A percentile compares a stretch with the other conserved stretches of the same genome.
Evolutionary conservation across 1,140 invertebrate species (phyloP).

Genomic region (Chrysoperla carnea): DNA sequence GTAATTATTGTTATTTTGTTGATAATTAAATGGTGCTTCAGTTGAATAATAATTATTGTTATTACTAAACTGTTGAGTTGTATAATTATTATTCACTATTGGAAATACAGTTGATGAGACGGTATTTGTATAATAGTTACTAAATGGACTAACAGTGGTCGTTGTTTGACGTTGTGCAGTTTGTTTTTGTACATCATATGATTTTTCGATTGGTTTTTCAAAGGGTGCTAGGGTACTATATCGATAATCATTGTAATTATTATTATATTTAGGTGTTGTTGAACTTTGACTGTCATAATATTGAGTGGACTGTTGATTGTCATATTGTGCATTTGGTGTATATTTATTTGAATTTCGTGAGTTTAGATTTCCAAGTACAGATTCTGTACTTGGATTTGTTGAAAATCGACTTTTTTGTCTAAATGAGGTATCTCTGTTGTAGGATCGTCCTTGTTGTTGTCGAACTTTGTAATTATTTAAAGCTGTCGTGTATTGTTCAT

Average conservation of each 20-base stretch:
- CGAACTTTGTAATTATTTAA: constrained; percentile 14
- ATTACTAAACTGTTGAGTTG: constrained; percentile 7
- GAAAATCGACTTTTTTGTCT: constrained; percentile 6
- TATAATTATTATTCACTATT: no score
- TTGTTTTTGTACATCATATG: no score
- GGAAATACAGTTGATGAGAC: no score
- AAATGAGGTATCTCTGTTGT: constrained; percentile 15
- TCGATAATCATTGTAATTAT: constrained; percentile 9
- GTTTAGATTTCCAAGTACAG: no score
- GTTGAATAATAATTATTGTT: constrained; percentile 4
- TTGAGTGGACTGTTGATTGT: constrained; percentile 9
- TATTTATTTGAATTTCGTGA: constrained; percentile 5
- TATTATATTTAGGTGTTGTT: constrained; percentile 8
- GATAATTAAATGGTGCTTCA: no score
- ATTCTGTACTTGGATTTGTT: no score
- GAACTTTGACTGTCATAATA: constrained; percentile 3
- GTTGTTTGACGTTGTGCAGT: no score
- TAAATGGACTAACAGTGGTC: no score
- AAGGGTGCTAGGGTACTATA: constrained; percentile 19
- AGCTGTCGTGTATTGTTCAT: constrained; percentile 10
- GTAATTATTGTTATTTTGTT: no score
- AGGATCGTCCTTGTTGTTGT: constrained; percentile 10
- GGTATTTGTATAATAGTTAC: no score
- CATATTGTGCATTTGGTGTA: constrained; percentile 11
- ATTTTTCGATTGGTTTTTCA: constrained; percentile 13